phyloP scores from a whole-genome alignment of 1,140 invertebrate species.

The Drosophila varians region DNA sequence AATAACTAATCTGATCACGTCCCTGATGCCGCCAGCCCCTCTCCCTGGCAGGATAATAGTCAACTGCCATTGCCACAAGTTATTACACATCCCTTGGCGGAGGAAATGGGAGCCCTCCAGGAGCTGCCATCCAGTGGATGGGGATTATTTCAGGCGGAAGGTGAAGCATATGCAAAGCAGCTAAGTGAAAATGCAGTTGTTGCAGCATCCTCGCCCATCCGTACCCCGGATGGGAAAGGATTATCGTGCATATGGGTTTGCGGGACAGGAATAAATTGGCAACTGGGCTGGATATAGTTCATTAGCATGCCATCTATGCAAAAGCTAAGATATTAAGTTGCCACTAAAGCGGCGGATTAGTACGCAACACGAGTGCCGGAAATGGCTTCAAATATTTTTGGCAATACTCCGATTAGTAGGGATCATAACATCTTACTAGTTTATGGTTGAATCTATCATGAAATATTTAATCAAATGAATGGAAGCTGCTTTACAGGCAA shows the following conservation, averaged over 20 bases:
- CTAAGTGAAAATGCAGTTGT: constrained; percentile 47
- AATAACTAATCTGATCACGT: constrained; percentile 80
- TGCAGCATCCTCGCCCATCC: background rate
- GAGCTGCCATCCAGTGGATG: background rate
- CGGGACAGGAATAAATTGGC: constrained; percentile 53
- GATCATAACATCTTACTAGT: background rate
- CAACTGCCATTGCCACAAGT: constrained; percentile 55
- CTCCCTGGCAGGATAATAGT: constrained; percentile 54
- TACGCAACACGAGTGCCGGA: constrained; percentile 12
- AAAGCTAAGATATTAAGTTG: constrained; percentile 40
- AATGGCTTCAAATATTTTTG: constrained; percentile 18
- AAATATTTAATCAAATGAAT: background rate
- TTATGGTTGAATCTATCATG: constrained; percentile 1
- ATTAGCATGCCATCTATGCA: constrained; percentile 56
- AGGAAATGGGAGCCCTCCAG: constrained; percentile 1
- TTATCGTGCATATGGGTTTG: constrained; percentile 24
- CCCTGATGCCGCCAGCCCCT: constrained; percentile 12
- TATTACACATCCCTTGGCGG: constrained; percentile 47
- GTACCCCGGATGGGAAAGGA: constrained; percentile 8
- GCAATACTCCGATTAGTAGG: background rate
- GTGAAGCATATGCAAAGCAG: constrained; percentile 54
- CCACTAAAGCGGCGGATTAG: constrained; percentile 25
- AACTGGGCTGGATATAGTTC: constrained; percentile 36
- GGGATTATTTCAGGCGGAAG: constrained; percentile 28
- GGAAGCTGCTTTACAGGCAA: too few species aligned